These are phyloP conservation scores for Pimpla rufipes DNA, from an alignment of 2,888 invertebrate genomes.

Conservation along the genomic window DNA sequence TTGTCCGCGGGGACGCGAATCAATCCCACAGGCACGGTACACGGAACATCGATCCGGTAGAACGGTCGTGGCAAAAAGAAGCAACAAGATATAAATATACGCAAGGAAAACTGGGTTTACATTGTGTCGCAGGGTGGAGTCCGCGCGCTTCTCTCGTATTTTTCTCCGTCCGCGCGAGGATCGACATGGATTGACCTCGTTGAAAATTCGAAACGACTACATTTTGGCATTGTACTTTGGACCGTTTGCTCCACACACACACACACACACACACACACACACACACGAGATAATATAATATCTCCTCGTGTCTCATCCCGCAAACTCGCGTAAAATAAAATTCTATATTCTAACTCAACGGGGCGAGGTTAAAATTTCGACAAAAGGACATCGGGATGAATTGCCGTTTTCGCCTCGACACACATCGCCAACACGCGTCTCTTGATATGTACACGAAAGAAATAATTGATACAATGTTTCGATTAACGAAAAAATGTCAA, in stretches of 20 bases:
- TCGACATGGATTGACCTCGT: background rate
- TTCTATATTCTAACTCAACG: background rate
- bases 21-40: background rate
- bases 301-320: background rate
- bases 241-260: background rate
- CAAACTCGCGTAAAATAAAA: background rate
- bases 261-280: background rate
- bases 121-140: background rate
- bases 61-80: background rate
- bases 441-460: slow-evolving; percentile 4
- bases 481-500: background rate
- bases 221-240: background rate
- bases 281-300: background rate
- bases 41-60: background rate
- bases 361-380: no score
- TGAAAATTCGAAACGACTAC: background rate
- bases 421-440: background rate
- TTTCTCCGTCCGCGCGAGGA: background rate
- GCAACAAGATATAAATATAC: slow-evolving; percentile 14
- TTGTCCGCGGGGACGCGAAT: background rate
- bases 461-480: slow-evolving; percentile 18
- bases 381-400: slow-evolving; percentile 11
- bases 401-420: slow-evolving; percentile 11
- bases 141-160: background rate
- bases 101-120: slow-evolving; percentile 7